These are phyloP conservation scores for Eupithecia vulgata DNA, from an alignment of 2,888 invertebrate species.

Conservation along the genomic window DNA sequence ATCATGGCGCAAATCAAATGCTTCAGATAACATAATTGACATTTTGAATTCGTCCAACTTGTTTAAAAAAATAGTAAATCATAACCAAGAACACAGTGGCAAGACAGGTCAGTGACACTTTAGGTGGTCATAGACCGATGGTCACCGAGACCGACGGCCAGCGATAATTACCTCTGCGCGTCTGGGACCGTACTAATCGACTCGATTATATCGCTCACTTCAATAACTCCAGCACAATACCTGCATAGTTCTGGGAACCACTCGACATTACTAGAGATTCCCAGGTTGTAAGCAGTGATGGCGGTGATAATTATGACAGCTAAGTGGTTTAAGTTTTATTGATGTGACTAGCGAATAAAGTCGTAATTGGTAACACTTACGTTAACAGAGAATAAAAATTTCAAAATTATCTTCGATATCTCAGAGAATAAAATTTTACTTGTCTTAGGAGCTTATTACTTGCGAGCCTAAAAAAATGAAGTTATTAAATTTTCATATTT, in stretches of 20 bases:
- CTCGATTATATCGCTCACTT: slow-evolving; percentile 19
- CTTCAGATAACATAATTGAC: no score
- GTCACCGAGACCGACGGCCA: not conserved
- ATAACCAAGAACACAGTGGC: slow-evolving; percentile 4
- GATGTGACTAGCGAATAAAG: not conserved
- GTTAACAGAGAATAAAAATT: no score
- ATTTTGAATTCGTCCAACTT: not conserved
- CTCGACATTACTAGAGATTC: not conserved
- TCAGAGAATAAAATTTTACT: no score
- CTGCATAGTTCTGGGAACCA: not conserved
- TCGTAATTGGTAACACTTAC: not conserved
- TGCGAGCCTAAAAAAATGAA: no score
- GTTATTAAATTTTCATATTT: no score
- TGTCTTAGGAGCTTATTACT: no score
- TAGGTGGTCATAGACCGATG: not conserved
- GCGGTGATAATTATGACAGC: not conserved
- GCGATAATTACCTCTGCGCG: slow-evolving; percentile 26
- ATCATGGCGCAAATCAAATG: no score
- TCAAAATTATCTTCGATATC: no score
- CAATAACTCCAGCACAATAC: slow-evolving; percentile 8
- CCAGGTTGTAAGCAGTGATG: not conserved
- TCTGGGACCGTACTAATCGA: slow-evolving; percentile 24
- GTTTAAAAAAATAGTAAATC: not conserved
- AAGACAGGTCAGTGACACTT: slow-evolving; percentile 11
- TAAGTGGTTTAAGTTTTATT: not conserved